These are phyloP conservation scores for Meiosimyza decipiens DNA, from an alignment of 2,888 invertebrate species.

Conservation along the genomic window DNA sequence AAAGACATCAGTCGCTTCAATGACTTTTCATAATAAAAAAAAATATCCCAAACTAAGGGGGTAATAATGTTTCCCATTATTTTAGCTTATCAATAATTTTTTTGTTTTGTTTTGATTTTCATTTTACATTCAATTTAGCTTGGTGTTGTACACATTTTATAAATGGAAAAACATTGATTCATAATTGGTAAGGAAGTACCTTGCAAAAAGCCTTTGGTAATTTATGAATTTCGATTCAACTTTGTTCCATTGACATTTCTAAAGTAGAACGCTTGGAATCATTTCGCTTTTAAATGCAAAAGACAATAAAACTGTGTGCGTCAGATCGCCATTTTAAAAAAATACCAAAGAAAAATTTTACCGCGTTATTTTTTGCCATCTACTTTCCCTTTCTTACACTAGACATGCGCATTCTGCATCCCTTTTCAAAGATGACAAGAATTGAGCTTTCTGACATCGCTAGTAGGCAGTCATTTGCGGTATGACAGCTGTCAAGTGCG, in stretches of 20 bases:
- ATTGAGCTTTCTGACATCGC: conserved; percentile 26
- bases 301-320: conserved; percentile 7
- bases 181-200: too few relatives aligned
- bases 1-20: too few relatives aligned
- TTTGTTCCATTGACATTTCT: neutral
- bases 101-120: too few relatives aligned
- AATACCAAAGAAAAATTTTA: conserved; percentile 36
- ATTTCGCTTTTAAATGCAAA: neutral
- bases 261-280: too few relatives aligned
- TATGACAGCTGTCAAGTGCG: conserved; percentile 48
- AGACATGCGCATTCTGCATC: conserved; percentile 7
- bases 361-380: conserved; percentile 39
- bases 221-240: neutral
- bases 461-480: conserved; percentile 40
- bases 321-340: conserved; percentile 48
- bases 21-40: too few relatives aligned
- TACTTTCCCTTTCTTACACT: conserved; percentile 14
- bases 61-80: too few relatives aligned
- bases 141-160: too few relatives aligned
- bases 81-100: too few relatives aligned
- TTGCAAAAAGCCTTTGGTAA: too few relatives aligned
- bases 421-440: conserved; percentile 32
- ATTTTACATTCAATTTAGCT: too few relatives aligned
- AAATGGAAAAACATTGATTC: too few relatives aligned
- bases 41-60: too few relatives aligned